A percentile compares a stretch with the other conserved stretches of the same genome.
Evolutionary conservation across 2,888 invertebrate genomes (phyloP).

Genomic region (Pristionchus fissidentatus): DNA sequence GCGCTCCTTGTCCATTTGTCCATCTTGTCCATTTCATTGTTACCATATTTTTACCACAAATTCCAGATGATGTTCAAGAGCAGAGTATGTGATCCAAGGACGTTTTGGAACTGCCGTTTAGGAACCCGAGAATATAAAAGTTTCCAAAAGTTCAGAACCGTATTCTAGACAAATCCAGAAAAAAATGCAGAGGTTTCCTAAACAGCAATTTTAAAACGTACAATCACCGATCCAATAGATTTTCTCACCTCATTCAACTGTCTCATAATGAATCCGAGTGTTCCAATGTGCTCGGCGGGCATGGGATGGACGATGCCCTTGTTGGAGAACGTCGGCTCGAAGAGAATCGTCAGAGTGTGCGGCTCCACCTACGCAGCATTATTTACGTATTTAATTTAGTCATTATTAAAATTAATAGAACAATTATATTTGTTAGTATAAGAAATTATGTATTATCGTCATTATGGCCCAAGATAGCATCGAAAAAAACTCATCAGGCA

Average conservation of each 20-base stretch:
- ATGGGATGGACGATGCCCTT: slow-evolving; percentile 40
- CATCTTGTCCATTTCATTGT: no score
- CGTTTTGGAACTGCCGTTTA: background rate
- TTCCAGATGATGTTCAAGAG: no score
- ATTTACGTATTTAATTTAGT: background rate
- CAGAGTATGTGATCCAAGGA: background rate
- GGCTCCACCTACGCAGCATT: slow-evolving; percentile 13
- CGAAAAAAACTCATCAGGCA: no score
- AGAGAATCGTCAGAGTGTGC: slow-evolving; percentile 18
- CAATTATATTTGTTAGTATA: no score
- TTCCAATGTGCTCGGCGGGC: slow-evolving; percentile 52
- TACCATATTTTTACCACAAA: no score
- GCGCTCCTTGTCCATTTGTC: no score
- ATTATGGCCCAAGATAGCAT: no score
- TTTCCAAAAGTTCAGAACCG: background rate
- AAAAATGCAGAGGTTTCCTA: background rate
- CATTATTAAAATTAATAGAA: background rate
- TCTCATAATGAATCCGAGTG: slow-evolving; percentile 63
- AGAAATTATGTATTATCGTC: no score
- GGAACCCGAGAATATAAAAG: no score
- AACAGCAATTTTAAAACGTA: no score
- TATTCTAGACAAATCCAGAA: background rate
- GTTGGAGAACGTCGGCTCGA: slow-evolving; percentile 17
- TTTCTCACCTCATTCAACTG: slow-evolving; percentile 58
- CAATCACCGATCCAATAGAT: background rate